Evolutionary conservation across 2,797 vertebrate species (phyloP), one percentile per base, ranked within the genome.

Genomic region (Mormyrops attenuatus): DNA sequence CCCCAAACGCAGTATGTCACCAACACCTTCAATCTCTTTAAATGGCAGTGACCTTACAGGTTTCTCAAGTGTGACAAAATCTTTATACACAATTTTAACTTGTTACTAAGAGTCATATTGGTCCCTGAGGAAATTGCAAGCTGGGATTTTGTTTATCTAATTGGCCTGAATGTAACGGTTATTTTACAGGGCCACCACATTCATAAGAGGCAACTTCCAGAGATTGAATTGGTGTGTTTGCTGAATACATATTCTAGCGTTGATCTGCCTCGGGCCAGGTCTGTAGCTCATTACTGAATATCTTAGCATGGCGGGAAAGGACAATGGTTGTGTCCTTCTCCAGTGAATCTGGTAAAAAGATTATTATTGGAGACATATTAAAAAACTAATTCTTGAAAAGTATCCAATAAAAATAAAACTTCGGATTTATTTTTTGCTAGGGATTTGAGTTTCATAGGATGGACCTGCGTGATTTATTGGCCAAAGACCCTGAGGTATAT

Each of bases 341-440:
- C 66, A 26, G 49, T 55, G 50, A 87, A 77, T 87, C 85, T 89
- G 89, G 89, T 80, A 87, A 53, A 89, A 44, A 55, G 85, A 89
- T 89, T 53, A 87, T 89, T 53, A 77, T 87, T 89, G 85, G 63
- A 89, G 34, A 87, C 66, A 53, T 89, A 50, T 63, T 89, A 77
- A 87, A 89, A 89, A 86, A 84, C 55, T 47, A 44, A 87, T 89
- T 89, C 50, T 87, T 89, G 85, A 87, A 89, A 89, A 80, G 34
- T 41, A 44, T 87, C 85, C 89, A 87, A 66, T 30, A 87, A 77
- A 89, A 87, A 57, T 87, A 89, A 15, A 53, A 50, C 20, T 38
- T 26, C 3, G 85, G 50, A 80, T 69, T 87, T 66, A 87, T 89
- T 73, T 50, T 87, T 80, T 89, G 73, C 63, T 57, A 47, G 89